Percentiles rank a stretch among this genome's conserved stretches.
These are phyloP conservation scores for Sinelater perroti DNA, from an alignment of 2,888 invertebrate genomes.

Conservation along the genomic window DNA sequence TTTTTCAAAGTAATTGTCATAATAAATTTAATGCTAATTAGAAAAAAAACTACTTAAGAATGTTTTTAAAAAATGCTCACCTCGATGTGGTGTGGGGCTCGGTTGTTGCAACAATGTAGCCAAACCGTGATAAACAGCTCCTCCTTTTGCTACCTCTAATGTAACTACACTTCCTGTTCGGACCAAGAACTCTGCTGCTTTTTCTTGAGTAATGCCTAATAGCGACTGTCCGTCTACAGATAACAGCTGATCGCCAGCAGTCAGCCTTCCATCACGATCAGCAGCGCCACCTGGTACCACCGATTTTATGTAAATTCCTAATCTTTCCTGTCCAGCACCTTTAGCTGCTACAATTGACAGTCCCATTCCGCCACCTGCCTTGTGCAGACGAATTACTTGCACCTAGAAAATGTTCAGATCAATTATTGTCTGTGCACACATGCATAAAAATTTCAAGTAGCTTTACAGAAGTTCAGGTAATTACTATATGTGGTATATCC, in stretches of 20 bases:
- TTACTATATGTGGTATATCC: no score
- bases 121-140: slow-evolving; percentile 95
- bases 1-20: background rate
- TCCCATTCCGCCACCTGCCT: slow-evolving; percentile 97
- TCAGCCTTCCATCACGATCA: slow-evolving; percentile 91
- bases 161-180: slow-evolving; percentile 93
- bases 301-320: slow-evolving; percentile 98
- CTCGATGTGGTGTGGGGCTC: slow-evolving; percentile 81
- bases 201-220: slow-evolving; percentile 77
- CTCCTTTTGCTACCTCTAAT: slow-evolving; percentile 96
- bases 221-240: slow-evolving; percentile 94
- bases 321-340: slow-evolving; percentile 64
- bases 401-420: slow-evolving; percentile 57
- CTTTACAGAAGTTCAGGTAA: no score
- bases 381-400: slow-evolving; percentile 88
- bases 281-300: slow-evolving; percentile 95
- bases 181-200: slow-evolving; percentile 95
- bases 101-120: slow-evolving; percentile 93
- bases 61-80: no score
- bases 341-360: slow-evolving; percentile 98
- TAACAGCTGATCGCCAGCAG: slow-evolving; percentile 96
- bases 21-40: no score
- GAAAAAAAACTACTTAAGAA: no score
- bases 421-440: background rate
- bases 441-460: no score